Evolutionary conservation across 2,113 vertebrate genomes (phyloP).

Genomic region (Phrynocephalus versicolor): DNA sequence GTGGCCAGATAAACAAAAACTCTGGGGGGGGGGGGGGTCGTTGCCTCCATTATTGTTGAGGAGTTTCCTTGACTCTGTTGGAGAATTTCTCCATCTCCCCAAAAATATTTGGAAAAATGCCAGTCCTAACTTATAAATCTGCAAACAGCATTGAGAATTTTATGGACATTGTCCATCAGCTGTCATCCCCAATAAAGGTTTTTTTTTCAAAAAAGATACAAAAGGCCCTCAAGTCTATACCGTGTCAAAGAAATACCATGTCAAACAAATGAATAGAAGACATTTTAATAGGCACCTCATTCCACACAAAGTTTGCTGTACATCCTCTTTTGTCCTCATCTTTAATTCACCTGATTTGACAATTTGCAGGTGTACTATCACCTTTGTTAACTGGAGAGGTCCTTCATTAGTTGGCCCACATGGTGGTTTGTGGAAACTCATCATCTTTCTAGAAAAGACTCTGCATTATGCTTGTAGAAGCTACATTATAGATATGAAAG

Average conservation of each 20-base stretch:
- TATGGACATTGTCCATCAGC: neutral
- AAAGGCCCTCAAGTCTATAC: neutral
- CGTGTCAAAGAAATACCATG: neutral
- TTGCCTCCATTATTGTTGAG: neutral
- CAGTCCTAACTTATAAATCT: neutral
- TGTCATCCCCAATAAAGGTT: neutral
- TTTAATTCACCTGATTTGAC: conserved; percentile 22
- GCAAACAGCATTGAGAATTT: neutral
- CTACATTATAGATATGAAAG: conserved; percentile 32
- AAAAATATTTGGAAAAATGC: neutral
- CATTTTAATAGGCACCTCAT: neutral
- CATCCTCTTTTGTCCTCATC: neutral
- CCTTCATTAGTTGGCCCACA: neutral
- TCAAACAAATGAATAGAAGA: neutral
- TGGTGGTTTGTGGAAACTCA: neutral
- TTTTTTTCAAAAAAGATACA: neutral
- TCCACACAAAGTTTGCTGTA: neutral
- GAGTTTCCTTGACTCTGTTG: neutral
- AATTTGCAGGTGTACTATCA: conserved; percentile 5
- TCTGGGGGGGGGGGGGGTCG: neutral
- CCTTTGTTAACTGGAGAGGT: neutral
- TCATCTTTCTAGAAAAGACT: conserved; percentile 22
- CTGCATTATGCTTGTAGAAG: conserved; percentile 20
- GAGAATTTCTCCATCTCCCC: neutral
- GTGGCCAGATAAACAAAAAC: no score